Conservation (phyloP, 2,797 vertebrate species). For the Gallinago solitaria region DNA sequence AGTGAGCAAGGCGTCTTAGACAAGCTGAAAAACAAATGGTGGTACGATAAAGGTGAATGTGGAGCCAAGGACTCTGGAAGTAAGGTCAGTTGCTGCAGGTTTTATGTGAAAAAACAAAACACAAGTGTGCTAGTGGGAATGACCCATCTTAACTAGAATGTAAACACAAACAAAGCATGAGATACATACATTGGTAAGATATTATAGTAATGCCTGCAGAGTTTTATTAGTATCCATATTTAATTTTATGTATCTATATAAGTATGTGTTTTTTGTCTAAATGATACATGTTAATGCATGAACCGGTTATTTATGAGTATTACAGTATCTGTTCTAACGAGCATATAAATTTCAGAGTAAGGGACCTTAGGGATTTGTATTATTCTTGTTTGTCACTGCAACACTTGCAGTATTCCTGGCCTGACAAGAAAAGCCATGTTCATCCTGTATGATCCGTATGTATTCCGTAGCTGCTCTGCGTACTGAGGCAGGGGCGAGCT, state of each 20-base stretch:
- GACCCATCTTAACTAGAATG: constrained; percentile 90
- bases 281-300: constrained; percentile 93
- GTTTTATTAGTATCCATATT: constrained; percentile 78
- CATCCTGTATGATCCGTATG: constrained; percentile 76
- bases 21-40: constrained; percentile 99
- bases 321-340: constrained; percentile 54
- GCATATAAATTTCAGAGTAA: constrained; percentile 45
- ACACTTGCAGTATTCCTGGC: constrained; percentile 65
- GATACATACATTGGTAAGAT: constrained; percentile 94
- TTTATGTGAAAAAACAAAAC: constrained; percentile 95
- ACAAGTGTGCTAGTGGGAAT: constrained; percentile 94
- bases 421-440: constrained; percentile 70
- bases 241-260: constrained; percentile 74
- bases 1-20: constrained; percentile 99
- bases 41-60: constrained; percentile 99
- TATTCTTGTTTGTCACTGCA: constrained; percentile 75
- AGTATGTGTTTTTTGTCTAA: constrained; percentile 81
- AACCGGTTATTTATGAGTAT: constrained; percentile 72
- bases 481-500: constrained; percentile 39
- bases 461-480: constrained; percentile 72
- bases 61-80: constrained; percentile 99
- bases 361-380: constrained; percentile 68
- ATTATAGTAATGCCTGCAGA: constrained; percentile 85
- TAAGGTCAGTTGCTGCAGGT: constrained; percentile 99
- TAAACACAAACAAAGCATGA: constrained; percentile 91